Percentiles rank a stretch among this genome's conserved stretches.
phyloP scores from a whole-genome alignment of 2,888 invertebrate species.

The Drosophila phalerata region DNA sequence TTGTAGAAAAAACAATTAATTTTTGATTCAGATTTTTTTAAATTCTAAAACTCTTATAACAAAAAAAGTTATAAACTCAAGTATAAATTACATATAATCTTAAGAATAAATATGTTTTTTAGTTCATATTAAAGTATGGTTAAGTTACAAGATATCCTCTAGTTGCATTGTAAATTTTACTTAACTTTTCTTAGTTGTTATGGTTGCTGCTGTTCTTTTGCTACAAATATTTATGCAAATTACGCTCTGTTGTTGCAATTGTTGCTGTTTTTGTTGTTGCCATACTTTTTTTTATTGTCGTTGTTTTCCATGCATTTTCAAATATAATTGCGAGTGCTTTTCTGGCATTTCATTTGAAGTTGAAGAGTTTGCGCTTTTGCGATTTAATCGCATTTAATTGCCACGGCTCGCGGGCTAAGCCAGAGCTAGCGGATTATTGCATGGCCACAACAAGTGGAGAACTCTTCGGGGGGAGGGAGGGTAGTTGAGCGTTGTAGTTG shows the following conservation, averaged over 20 bases:
- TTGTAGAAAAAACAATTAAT: too few species aligned
- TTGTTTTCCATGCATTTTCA: conserved; percentile 67
- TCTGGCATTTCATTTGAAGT: conserved; percentile 73
- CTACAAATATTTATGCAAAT: conserved; percentile 76
- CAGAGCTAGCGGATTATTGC: conserved; percentile 52
- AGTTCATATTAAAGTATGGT: background rate
- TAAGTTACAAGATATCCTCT: background rate
- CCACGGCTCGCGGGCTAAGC: conserved; percentile 57
- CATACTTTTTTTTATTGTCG: conserved; percentile 70
- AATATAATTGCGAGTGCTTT: conserved; percentile 75
- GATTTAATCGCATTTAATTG: conserved; percentile 78
- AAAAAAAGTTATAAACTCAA: background rate
- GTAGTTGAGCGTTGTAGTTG: conserved; percentile 2
- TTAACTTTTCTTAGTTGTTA: background rate
- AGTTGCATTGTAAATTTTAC: background rate
- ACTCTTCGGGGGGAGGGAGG: background rate
- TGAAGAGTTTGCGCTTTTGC: conserved; percentile 73
- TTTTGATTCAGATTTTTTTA: too few species aligned
- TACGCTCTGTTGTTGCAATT: conserved; percentile 41
- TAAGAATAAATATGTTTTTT: background rate
- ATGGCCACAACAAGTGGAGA: conserved; percentile 19
- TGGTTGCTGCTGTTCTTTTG: conserved; percentile 49
- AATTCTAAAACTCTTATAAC: too few species aligned
- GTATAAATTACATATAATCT: background rate
- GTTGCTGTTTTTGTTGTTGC: conserved; percentile 36